phyloP scores from a whole-genome alignment of 1,140 invertebrate genomes.

The Nebria ingens region DNA sequence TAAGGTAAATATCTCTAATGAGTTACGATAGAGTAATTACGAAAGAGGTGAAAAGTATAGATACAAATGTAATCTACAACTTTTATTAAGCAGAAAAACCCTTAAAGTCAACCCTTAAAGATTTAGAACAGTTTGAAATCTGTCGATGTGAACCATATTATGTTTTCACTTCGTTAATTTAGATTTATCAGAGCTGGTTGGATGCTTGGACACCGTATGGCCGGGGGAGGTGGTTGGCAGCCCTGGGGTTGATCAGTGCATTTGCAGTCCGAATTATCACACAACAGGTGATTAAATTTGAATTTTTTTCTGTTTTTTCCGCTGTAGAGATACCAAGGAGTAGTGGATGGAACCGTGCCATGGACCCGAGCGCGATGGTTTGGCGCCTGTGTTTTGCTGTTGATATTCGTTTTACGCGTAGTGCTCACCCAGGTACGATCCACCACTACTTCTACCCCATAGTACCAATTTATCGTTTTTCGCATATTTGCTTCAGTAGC shows the following conservation, averaged over 20 bases:
- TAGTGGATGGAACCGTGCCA: constrained; percentile 34
- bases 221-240: constrained; percentile 45
- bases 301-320: constrained; percentile 18
- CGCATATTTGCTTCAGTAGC: too few relatives aligned
- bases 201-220: constrained; percentile 56
- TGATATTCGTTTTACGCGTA: constrained; percentile 29
- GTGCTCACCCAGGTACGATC: constrained; percentile 30
- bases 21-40: too few relatives aligned
- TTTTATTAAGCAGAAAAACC: too few relatives aligned
- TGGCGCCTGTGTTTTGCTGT: constrained; percentile 24
- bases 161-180: neutral
- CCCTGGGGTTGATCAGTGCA: constrained; percentile 39
- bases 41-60: too few relatives aligned
- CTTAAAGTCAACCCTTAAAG: too few relatives aligned
- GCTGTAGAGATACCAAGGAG: constrained; percentile 35
- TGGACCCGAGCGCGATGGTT: constrained; percentile 31
- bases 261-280: constrained; percentile 50
- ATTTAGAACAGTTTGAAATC: too few relatives aligned
- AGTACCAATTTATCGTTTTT: too few relatives aligned
- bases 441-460: constrained; percentile 16
- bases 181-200: constrained; percentile 35
- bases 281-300: constrained; percentile 41
- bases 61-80: too few relatives aligned
- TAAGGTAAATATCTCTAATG: too few relatives aligned
- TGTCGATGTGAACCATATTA: too few relatives aligned